Conservation (phyloP, 2,797 vertebrate species). For the Aythya fuligula region DNA sequence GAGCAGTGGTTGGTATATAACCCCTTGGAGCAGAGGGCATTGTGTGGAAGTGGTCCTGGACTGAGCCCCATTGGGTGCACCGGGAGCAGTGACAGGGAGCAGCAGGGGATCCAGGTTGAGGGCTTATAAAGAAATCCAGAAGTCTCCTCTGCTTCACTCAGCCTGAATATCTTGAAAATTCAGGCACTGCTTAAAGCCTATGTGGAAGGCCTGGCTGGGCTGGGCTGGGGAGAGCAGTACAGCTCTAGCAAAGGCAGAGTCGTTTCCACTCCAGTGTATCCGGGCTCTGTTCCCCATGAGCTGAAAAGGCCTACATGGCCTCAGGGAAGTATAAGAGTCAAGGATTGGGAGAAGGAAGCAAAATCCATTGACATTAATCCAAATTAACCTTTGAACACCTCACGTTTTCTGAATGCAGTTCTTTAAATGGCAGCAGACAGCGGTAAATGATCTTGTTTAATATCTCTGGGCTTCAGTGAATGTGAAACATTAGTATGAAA, state of each 20-base stretch:
- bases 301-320: neutral
- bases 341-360: constrained; percentile 37
- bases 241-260: neutral
- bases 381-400: constrained; percentile 62
- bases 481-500: constrained; percentile 64
- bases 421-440: constrained; percentile 57
- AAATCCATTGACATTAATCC: constrained; percentile 53
- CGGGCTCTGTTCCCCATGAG: neutral
- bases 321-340: neutral
- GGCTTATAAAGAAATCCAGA: neutral
- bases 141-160: neutral
- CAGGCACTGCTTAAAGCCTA: neutral
- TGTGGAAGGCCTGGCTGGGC: neutral
- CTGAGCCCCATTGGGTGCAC: accelerated
- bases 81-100: accelerated
- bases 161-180: neutral
- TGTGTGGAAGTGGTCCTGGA: neutral
- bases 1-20: accelerated
- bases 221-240: neutral
- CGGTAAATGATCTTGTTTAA: constrained; percentile 50
- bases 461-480: constrained; percentile 52
- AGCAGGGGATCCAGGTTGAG: accelerated
- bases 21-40: neutral
- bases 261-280: accelerated
- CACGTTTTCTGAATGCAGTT: constrained; percentile 40